Percentiles rank a stretch among this genome's conserved stretches.
Evolutionary conservation across 2,113 vertebrate genomes (phyloP).

Genomic region (Phoenicopterus ruber): DNA sequence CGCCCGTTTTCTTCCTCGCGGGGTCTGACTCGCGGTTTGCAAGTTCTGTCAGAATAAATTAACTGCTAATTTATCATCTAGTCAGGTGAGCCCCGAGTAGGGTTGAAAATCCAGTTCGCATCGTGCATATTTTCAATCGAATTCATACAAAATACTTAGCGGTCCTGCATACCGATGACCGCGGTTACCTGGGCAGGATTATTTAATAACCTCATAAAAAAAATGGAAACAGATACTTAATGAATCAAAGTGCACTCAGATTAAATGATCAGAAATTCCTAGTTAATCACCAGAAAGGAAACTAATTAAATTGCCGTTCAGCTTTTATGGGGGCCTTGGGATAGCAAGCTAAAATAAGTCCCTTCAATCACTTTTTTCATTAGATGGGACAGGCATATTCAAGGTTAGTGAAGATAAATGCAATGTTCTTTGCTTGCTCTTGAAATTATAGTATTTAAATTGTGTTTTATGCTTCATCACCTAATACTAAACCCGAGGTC

Average conservation of each 20-base stretch:
- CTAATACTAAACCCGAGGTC: neutral
- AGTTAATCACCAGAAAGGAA: slow-evolving; percentile 68
- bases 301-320: slow-evolving; percentile 68
- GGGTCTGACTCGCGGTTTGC: neutral
- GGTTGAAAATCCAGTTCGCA: neutral
- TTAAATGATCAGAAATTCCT: slow-evolving; percentile 59
- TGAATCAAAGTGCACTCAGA: slow-evolving; percentile 59
- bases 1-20: rapidly evolving
- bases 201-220: slow-evolving; percentile 19
- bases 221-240: slow-evolving; percentile 50
- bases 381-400: slow-evolving; percentile 22
- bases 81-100: neutral
- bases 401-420: slow-evolving; percentile 57
- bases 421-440: neutral
- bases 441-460: slow-evolving; percentile 30
- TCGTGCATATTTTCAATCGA: neutral
- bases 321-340: slow-evolving; percentile 21
- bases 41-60: neutral
- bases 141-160: rapidly evolving
- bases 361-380: slow-evolving; percentile 62
- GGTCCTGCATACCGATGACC: neutral
- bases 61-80: neutral
- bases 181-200: neutral
- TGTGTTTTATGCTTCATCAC: slow-evolving; percentile 10
- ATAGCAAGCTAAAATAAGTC: slow-evolving; percentile 1